Base-by-base conservation (phyloP, 2,797 vertebrate species). In the Syndactyla subalaris region DNA sequence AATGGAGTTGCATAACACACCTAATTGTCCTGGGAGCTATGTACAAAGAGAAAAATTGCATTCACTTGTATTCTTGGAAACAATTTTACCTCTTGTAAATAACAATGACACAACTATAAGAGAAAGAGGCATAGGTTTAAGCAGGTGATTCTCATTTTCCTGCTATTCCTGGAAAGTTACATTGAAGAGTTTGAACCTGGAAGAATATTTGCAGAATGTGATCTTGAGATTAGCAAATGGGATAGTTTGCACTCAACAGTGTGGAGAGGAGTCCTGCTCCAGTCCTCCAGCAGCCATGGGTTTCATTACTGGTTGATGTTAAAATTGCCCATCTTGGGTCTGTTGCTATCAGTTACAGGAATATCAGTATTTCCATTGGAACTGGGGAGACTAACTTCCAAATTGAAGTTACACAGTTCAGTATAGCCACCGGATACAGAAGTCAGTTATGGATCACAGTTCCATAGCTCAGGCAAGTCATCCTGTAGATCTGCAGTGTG, bases 21-120 rank as follows among this genome's bases (percentile, higher is more conserved):
- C 4, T 52, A 39, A 17, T 78, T 93, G 70, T 92, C 66, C 52
- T 83, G 75, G 48, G 77, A 95, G 48, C 67, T 79, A 55, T 39
- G 39, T 85, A 38, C 34, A 93, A 79, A 75, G 63, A 92, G 48
- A 77, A 63, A 86, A 91, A 77, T 43, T 41, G 24, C n/a, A 39
- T 85, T 87, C 17, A 49, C 23, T 76, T 70, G 14, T 70, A 29
- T 85, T 94, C 34, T 58, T 92, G 65, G 75, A 89, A 94, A 87
- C 12, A 32, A 20, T 77, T 94, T 96, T 91, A 87, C 61, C 68
- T 95, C 84, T 80, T 89, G 46, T 94, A 94, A 93, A 58, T 82
- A 89, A 68, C 22, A 79, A 21, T 61, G 41, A 74, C 49, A 46
- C 32, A 61, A 65, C 16, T 66, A 78, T 84, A 34, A 73, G 48